Percentiles rank a stretch among this genome's conserved stretches.
Evolutionary conservation across 2,888 invertebrate species (phyloP).

Genomic region (Drosophila borborema): DNA sequence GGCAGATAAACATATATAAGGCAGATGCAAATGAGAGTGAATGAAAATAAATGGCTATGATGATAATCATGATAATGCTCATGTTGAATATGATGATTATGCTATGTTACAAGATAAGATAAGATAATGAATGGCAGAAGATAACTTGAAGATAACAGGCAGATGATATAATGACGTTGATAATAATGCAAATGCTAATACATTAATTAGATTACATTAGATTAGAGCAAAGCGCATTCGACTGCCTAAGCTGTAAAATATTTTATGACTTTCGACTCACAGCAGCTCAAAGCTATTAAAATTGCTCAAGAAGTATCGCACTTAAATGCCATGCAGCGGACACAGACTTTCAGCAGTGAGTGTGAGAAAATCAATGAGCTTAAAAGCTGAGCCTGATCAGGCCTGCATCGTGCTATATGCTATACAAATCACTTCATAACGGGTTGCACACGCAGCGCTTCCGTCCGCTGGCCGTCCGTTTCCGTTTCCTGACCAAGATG

Average conservation of each 20-base stretch:
- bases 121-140: neutral
- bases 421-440: constrained; percentile 52
- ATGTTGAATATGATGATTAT: neutral
- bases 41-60: neutral
- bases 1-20: neutral
- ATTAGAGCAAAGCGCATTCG: neutral
- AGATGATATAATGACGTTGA: neutral
- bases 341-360: constrained; percentile 32
- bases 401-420: constrained; percentile 5
- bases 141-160: neutral
- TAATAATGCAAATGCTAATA: neutral
- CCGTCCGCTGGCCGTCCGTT: constrained; percentile 63
- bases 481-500: constrained; percentile 56
- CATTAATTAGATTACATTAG: neutral
- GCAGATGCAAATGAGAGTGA: neutral
- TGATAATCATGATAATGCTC: neutral
- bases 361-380: constrained; percentile 73
- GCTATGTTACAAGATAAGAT: neutral
- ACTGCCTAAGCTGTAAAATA: neutral
- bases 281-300: constrained; percentile 18
- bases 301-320: constrained; percentile 23
- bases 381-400: constrained; percentile 26
- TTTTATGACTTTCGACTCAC: neutral
- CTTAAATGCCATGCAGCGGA: constrained; percentile 10
- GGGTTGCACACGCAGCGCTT: constrained; percentile 47